Conservation (phyloP, 1,140 invertebrate species). For the Mamestra configurata region DNA sequence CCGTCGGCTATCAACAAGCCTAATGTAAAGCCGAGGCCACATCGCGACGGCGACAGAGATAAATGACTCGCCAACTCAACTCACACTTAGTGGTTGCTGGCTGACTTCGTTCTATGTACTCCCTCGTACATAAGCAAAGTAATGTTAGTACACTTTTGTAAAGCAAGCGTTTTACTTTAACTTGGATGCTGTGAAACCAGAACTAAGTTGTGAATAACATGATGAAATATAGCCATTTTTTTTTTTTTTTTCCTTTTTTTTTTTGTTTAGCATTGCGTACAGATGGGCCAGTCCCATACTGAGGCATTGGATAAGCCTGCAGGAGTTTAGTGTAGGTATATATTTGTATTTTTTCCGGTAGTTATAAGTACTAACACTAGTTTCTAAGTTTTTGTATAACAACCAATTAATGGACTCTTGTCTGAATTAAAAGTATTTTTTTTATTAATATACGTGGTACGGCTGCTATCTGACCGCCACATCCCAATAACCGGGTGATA, state of each 20-base stretch:
- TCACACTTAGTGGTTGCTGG: conserved; percentile 48
- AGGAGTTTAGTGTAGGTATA: too few relatives aligned
- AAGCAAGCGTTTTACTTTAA: conserved; percentile 24
- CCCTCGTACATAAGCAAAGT: conserved; percentile 29
- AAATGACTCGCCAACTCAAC: conserved; percentile 64
- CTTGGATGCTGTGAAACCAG: background rate
- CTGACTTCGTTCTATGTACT: conserved; percentile 44
- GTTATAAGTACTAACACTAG: too few relatives aligned
- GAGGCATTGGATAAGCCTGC: too few relatives aligned
- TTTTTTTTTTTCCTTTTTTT: conserved; percentile 12
- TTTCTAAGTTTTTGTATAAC: too few relatives aligned
- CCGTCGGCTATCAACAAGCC: conserved; percentile 67
- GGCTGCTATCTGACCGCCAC: too few relatives aligned
- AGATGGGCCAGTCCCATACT: too few relatives aligned
- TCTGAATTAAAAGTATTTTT: too few relatives aligned
- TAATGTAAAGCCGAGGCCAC: conserved; percentile 71
- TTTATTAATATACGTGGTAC: too few relatives aligned
- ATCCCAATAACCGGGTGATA: too few relatives aligned
- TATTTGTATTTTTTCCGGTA: too few relatives aligned
- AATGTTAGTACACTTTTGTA: conserved; percentile 26
- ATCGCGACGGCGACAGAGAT: conserved; percentile 69
- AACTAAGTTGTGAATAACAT: conserved; percentile 15
- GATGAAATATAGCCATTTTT: conserved; percentile 4
- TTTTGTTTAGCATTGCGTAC: too few relatives aligned
- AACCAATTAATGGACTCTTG: too few relatives aligned